phyloP scores from a whole-genome alignment of 2,113 vertebrate genomes.

The Cyanoliseus patagonus region DNA sequence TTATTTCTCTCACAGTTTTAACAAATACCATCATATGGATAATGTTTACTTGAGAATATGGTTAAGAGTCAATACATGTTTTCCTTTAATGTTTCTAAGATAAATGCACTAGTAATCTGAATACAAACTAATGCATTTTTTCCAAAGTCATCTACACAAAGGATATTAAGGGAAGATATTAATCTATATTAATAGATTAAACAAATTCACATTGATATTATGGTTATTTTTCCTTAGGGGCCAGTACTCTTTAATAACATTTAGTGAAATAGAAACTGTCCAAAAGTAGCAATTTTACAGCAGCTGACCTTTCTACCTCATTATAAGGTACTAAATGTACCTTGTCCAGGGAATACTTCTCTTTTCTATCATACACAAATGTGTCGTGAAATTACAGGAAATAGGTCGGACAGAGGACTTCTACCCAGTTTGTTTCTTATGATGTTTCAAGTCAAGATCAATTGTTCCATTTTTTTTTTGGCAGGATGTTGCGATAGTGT shows the following conservation, averaged over 20 bases:
- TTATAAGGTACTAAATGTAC: accelerated
- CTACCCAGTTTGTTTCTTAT: not conserved
- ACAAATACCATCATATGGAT: not conserved
- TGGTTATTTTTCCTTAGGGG: not conserved
- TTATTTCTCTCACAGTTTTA: not conserved
- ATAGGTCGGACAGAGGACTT: not conserved
- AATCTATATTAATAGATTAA: not conserved
- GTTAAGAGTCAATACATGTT: not conserved
- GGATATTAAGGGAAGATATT: not conserved
- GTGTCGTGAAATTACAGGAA: not conserved
- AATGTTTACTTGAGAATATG: not conserved
- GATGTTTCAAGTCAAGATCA: not conserved
- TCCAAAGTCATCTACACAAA: not conserved
- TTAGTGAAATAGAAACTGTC: not conserved
- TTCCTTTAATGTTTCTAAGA: not conserved
- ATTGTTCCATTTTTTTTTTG: not conserved
- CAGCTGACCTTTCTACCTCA: not conserved
- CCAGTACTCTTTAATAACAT: not conserved
- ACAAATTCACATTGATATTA: not conserved
- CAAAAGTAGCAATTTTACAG: not conserved
- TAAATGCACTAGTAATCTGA: not conserved
- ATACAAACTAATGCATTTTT: not conserved
- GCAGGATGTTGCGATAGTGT: not conserved
- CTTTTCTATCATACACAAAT: not conserved
- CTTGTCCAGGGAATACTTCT: not conserved